Base-by-base conservation (phyloP, 2,888 invertebrate genomes). In the Hyalella azteca region DNA sequence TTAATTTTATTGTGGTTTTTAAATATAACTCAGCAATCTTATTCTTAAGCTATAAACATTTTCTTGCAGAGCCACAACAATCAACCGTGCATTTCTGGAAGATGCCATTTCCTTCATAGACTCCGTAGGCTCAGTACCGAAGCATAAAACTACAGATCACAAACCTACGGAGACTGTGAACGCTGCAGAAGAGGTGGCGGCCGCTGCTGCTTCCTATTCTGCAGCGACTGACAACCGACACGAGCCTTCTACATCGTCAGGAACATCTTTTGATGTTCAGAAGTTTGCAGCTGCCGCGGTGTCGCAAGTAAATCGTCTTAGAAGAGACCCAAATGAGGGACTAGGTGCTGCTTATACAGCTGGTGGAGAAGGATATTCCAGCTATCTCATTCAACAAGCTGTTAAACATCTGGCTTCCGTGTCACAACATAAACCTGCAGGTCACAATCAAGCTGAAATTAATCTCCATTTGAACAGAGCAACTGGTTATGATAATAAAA, bases 31-130 rank as follows among this genome's bases (percentile, higher is more conserved):
- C n/a, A n/a, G n/a, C n/a, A n/a, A n/a, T n/a, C n/a, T n/a, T n/a
- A n/a, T 54, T 5, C 26, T 22, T 22, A 0, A 54, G 13, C 29
- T 26, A 3, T 54, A 7, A 3, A 39, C 9, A 15, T 60, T 11
- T 2, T 78, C 13, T n/a, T 22, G 29, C 78, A 78, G 78, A 73
- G 80, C 39, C 60, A 80, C 73, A 79, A 79, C 29, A 41, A 77
- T 26, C 73, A 79, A 54, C 48, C 78, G 32, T 39, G 78, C 7
- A 77, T 81, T 50, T 73, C 60, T 80, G 77, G n/a, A 40, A 19
- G 66, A 66, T 32, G 66, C 36, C 9, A 19, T 66, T 13, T 15
- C 66, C 36, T 66, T 66, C 66, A 66, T 66, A 15, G 66, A 66
- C 36, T 36, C 66, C 36, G 36, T 66, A 2, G 29, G 36, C 66